Conservation (phyloP, 2,888 invertebrate genomes). For the Coleophora flavipennella region DNA sequence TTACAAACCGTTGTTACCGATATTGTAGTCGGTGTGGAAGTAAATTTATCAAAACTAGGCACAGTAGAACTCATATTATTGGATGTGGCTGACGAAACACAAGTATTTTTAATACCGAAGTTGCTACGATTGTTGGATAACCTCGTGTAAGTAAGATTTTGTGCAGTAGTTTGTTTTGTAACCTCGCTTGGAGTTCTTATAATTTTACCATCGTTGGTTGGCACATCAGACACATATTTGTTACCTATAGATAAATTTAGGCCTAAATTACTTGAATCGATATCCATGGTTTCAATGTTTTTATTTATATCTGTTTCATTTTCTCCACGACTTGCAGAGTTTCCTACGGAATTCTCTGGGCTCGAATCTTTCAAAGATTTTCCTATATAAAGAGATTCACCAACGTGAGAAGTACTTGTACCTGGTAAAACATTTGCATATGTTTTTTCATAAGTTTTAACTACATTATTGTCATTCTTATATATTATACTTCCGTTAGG, state of each 20-base stretch:
- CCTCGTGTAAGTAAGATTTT: not conserved
- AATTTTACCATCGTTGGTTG: constrained; percentile 12
- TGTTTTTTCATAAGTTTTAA: not conserved
- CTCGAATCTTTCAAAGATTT: too few species aligned
- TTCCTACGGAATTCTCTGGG: not conserved
- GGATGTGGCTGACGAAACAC: not conserved
- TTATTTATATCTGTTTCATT: constrained; percentile 6
- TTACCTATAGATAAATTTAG: not conserved
- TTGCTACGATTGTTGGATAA: not conserved
- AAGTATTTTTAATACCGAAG: too few species aligned
- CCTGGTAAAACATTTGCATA: not conserved
- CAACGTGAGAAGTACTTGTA: not conserved
- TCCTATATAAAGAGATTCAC: not conserved
- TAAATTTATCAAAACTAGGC: too few species aligned
- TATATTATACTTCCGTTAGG: constrained; percentile 2
- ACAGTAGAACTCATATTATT: not conserved
- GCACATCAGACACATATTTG: not conserved
- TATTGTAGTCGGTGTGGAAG: too few species aligned
- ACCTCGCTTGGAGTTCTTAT: constrained; percentile 6
- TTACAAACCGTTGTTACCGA: too few species aligned
- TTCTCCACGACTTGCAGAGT: not conserved
- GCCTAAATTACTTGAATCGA: too few species aligned
- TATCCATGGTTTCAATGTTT: constrained; percentile 1
- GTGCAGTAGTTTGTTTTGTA: not conserved
- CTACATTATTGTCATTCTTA: constrained; percentile 4